Conservation (phyloP, 2,888 invertebrate genomes). For the Selenia dentaria region DNA sequence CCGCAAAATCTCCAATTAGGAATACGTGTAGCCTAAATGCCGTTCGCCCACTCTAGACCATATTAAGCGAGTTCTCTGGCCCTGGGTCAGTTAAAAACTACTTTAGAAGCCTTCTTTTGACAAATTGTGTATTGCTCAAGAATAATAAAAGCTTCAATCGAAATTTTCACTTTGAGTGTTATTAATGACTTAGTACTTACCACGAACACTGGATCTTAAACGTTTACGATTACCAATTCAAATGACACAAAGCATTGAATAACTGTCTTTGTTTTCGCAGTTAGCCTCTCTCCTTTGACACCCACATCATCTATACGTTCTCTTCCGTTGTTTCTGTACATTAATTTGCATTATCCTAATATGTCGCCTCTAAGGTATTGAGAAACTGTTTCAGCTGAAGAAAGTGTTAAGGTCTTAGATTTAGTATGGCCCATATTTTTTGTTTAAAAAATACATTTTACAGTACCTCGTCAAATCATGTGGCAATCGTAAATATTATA, state of each 20-base stretch:
- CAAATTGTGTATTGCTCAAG: slow-evolving; percentile 17
- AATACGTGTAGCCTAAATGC: slow-evolving; percentile 58
- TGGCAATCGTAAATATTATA: no score
- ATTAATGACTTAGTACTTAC: background rate
- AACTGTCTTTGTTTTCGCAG: slow-evolving; percentile 27
- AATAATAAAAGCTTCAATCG: slow-evolving; percentile 1
- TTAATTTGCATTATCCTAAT: slow-evolving; percentile 35
- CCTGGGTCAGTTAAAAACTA: slow-evolving; percentile 54
- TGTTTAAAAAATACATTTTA: background rate
- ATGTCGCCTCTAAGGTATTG: slow-evolving; percentile 18
- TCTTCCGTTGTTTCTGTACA: slow-evolving; percentile 29
- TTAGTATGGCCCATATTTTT: background rate
- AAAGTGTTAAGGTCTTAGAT: background rate
- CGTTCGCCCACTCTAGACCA: slow-evolving; percentile 71
- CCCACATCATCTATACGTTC: slow-evolving; percentile 40
- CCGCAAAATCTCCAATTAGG: slow-evolving; percentile 56
- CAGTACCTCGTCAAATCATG: no score
- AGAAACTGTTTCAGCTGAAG: slow-evolving; percentile 2
- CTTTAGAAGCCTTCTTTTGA: slow-evolving; percentile 34
- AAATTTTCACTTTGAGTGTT: background rate
- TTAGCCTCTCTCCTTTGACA: slow-evolving; percentile 45
- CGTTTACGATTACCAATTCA: slow-evolving; percentile 14
- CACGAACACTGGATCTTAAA: background rate
- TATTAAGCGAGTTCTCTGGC: slow-evolving; percentile 56
- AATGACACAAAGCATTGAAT: slow-evolving; percentile 26